A percentile compares a stretch with the other conserved stretches of the same genome.
These are phyloP conservation scores for Forbesichthys papilliferus DNA, from an alignment of 2,113 vertebrate species.

Conservation along the genomic window DNA sequence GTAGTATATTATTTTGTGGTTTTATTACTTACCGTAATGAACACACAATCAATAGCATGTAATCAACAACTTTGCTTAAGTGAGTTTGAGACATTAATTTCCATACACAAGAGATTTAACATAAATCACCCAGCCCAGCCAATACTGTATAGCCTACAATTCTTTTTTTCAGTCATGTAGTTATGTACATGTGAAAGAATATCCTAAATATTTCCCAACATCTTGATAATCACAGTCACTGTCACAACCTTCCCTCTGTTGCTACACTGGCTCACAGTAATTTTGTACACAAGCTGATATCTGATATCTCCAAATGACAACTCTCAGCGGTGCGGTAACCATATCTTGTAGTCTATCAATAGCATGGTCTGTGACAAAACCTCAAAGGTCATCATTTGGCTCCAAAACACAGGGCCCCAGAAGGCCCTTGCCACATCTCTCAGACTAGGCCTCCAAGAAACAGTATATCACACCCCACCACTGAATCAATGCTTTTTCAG, in stretches of 20 bases:
- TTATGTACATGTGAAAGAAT: no score
- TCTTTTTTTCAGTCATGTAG: no score
- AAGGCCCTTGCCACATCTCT: conserved; percentile 41
- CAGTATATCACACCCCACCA: conserved; percentile 56
- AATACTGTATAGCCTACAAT: no score
- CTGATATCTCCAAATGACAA: conserved; percentile 66
- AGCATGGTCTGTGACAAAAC: conserved; percentile 55
- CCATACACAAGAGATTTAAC: no score
- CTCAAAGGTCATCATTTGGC: conserved; percentile 68
- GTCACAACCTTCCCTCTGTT: conserved; percentile 9
- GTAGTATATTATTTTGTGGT: no score
- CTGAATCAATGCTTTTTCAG: conserved; percentile 76
- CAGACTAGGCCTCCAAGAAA: conserved; percentile 54
- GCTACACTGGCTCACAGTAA: conserved; percentile 2
- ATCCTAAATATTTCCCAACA: no score
- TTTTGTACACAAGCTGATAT: conserved; percentile 24
- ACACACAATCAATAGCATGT: no score
- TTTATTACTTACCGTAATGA: no score
- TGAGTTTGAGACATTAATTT: no score
- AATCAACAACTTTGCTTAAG: no score
- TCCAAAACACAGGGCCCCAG: conserved; percentile 57
- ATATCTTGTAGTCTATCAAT: conserved; percentile 65
- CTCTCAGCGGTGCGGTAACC: conserved; percentile 67
- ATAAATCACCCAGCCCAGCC: no score
- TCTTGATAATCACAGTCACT: background rate